Evolutionary conservation across 2,797 vertebrate genomes (phyloP).

Genomic region (Hemitrygon akajei): DNA sequence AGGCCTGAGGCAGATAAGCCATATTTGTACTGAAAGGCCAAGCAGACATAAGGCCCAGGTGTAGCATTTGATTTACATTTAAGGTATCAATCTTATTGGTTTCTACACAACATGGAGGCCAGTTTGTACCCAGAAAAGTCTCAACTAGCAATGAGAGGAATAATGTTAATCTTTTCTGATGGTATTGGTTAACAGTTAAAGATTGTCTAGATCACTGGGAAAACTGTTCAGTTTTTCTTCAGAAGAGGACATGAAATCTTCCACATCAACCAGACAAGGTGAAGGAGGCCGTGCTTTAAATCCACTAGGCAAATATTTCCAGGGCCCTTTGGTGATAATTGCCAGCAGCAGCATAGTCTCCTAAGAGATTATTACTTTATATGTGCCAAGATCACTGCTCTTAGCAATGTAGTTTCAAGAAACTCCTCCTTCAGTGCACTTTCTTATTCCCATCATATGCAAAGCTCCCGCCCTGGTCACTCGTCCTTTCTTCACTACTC

Average conservation of each 20-base stretch:
- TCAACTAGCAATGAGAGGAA: background rate
- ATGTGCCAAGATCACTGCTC: background rate
- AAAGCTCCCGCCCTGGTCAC: background rate
- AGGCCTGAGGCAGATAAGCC: too few relatives aligned
- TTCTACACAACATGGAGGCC: background rate
- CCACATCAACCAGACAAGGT: background rate
- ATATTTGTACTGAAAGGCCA: too few relatives aligned
- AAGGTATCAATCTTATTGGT: background rate
- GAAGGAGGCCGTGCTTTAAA: background rate
- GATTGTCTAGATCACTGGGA: background rate
- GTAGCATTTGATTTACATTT: background rate
- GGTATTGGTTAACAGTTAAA: background rate
- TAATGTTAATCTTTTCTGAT: background rate
- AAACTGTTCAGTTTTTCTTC: background rate
- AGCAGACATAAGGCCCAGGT: too few relatives aligned
- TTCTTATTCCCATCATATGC: background rate
- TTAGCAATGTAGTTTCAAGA: background rate
- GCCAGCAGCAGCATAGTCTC: background rate
- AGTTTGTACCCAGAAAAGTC: background rate
- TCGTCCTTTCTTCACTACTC: background rate
- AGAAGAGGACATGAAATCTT: background rate
- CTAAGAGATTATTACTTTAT: background rate
- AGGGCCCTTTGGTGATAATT: background rate
- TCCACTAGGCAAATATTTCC: too few relatives aligned
- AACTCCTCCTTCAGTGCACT: background rate